phyloP scores from a whole-genome alignment of 2,113 vertebrate species.

The Parotia lawesii region DNA sequence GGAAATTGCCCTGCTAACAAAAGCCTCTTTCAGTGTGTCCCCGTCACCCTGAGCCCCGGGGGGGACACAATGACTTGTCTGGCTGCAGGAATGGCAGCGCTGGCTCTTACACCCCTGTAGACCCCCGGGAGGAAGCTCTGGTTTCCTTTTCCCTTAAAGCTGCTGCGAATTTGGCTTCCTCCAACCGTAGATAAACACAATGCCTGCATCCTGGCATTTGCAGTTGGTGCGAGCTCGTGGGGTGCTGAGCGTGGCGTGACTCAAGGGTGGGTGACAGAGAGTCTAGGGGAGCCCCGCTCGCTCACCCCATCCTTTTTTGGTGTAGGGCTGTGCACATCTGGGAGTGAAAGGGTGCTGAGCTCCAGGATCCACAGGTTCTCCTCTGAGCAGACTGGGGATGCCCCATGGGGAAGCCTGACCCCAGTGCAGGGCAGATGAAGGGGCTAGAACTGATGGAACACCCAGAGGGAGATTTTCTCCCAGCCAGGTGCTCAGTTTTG shows the following conservation, averaged over 20 bases:
- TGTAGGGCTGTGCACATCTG: neutral
- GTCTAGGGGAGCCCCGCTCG: fast-evolving
- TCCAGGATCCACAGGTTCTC: neutral
- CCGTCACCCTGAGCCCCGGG: neutral
- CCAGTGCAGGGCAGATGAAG: neutral
- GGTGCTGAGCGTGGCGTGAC: neutral
- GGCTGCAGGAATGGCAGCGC: neutral
- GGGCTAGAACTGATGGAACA: neutral
- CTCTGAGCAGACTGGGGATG: neutral
- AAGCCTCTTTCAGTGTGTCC: slow-evolving; percentile 12
- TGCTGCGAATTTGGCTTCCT: neutral
- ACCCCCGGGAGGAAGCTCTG: neutral
- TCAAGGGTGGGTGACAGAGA: neutral
- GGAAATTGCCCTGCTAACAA: neutral
- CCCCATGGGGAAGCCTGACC: neutral
- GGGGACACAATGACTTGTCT: neutral
- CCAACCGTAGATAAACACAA: neutral
- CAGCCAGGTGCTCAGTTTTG: neutral
- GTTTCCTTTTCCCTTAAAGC: slow-evolving; percentile 6
- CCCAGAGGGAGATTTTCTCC: neutral
- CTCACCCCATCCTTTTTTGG: neutral
- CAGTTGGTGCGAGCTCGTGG: neutral
- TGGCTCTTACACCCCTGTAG: neutral
- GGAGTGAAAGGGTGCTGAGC: neutral
- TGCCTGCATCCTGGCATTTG: neutral